phyloP scores from a whole-genome alignment of 2,797 vertebrate genomes.

The Limnodromus scolopaceus region DNA sequence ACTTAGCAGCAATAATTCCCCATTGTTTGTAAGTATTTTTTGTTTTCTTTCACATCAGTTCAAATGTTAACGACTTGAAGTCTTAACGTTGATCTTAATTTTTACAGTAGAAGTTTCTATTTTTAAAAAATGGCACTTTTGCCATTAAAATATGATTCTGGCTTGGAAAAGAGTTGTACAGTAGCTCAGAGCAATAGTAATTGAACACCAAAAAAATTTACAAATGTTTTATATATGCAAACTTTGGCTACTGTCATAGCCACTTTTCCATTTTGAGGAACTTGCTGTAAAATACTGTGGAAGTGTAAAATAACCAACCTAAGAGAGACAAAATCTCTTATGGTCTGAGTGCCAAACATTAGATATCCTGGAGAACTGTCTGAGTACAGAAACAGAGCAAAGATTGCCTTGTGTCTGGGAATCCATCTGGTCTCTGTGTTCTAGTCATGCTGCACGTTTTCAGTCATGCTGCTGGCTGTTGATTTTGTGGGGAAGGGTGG shows the following conservation, averaged over 20 bases:
- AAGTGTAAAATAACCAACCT: not conserved
- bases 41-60: not conserved
- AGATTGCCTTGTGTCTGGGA: not conserved
- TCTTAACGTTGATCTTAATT: not conserved
- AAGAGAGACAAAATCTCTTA: not conserved
- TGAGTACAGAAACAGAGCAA: not conserved
- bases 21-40: slow-evolving; percentile 77
- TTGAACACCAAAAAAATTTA: not conserved
- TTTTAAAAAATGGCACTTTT: not conserved
- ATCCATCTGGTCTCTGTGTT: not conserved
- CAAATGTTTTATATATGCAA: not conserved
- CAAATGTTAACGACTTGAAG: not conserved
- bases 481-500: not conserved
- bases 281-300: not conserved
- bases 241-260: not conserved
- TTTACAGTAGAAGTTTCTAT: not conserved
- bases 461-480: not conserved
- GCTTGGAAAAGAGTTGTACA: not conserved
- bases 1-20: slow-evolving; percentile 75
- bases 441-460: not conserved
- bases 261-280: not conserved
- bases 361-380: not conserved
- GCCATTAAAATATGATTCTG: not conserved
- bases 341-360: not conserved
- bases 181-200: not conserved